A percentile compares a stretch with the other conserved stretches of the same genome.
Conservation (phyloP, 2,888 invertebrate species). For the Gastrophysa polygoni region DNA sequence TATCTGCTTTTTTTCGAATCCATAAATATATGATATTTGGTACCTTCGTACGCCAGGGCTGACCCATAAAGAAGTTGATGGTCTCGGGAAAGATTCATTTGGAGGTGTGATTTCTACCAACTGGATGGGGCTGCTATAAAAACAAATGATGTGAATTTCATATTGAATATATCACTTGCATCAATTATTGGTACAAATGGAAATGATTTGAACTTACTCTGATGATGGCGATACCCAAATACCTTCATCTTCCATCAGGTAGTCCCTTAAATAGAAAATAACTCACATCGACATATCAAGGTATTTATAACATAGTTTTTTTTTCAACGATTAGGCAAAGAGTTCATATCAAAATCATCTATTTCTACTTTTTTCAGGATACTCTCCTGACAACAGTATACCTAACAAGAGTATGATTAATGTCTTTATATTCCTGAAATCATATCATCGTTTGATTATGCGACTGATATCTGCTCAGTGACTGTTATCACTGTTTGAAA, state of each 20-base stretch:
- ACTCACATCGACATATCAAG: too few relatives aligned
- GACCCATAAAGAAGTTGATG: constrained; percentile 28
- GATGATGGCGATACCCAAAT: constrained; percentile 47
- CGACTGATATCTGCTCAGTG: too few relatives aligned
- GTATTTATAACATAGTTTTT: too few relatives aligned
- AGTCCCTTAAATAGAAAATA: constrained; percentile 34
- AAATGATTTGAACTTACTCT: constrained; percentile 33
- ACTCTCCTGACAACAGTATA: too few relatives aligned
- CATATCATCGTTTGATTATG: too few relatives aligned
- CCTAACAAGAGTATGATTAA: too few relatives aligned
- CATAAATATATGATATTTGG: neutral
- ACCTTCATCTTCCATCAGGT: constrained; percentile 44
- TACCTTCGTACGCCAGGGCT: constrained; percentile 28
- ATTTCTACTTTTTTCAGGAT: too few relatives aligned
- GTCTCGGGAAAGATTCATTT: neutral
- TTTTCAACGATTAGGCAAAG: too few relatives aligned
- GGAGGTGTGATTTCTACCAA: constrained; percentile 22
- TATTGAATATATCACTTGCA: neutral
- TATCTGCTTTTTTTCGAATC: too few relatives aligned
- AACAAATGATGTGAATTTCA: neutral
- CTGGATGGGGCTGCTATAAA: constrained; percentile 28
- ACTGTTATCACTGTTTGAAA: too few relatives aligned
- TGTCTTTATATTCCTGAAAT: too few relatives aligned
- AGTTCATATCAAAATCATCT: too few relatives aligned
- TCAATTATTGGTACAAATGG: constrained; percentile 12